Evolutionary conservation across 2,113 vertebrate genomes (phyloP).

Genomic region (Hucho hucho): DNA sequence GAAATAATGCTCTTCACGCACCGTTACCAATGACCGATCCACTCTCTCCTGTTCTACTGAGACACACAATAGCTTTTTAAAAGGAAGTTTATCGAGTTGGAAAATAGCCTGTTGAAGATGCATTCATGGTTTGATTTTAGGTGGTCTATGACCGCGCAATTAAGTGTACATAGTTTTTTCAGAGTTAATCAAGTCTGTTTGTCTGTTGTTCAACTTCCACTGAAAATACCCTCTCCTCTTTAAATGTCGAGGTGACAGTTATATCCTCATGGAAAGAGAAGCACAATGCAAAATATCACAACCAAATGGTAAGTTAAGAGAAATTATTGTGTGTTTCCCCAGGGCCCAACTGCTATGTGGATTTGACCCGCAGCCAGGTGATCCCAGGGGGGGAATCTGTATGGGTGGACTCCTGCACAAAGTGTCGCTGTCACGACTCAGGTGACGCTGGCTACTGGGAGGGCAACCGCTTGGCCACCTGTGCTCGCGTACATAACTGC

Average conservation of each 20-base stretch:
- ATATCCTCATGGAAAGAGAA: no score
- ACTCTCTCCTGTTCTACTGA: background rate
- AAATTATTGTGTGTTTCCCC: constrained; percentile 4
- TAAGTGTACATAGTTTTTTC: background rate
- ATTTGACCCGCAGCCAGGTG: constrained; percentile 66
- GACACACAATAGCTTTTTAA: background rate
- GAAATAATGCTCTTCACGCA: constrained; percentile 9
- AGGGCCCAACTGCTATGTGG: constrained; percentile 82
- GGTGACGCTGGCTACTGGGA: constrained; percentile 84
- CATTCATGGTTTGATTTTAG: background rate
- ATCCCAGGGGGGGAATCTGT: constrained; percentile 76
- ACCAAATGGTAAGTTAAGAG: no score
- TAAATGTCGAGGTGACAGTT: no score
- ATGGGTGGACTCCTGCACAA: constrained; percentile 81
- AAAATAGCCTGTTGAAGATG: background rate
- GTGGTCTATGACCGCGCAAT: background rate
- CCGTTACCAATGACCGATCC: constrained; percentile 1
- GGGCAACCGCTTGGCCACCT: constrained; percentile 79
- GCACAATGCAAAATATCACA: no score
- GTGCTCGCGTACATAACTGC: constrained; percentile 75
- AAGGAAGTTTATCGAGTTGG: background rate
- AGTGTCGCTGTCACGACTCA: constrained; percentile 79
- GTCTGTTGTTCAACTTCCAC: background rate
- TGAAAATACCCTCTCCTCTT: background rate
- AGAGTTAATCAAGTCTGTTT: background rate